Conservation (phyloP, 2,888 invertebrate species). For the Branchipolynoe longqiensis region DNA sequence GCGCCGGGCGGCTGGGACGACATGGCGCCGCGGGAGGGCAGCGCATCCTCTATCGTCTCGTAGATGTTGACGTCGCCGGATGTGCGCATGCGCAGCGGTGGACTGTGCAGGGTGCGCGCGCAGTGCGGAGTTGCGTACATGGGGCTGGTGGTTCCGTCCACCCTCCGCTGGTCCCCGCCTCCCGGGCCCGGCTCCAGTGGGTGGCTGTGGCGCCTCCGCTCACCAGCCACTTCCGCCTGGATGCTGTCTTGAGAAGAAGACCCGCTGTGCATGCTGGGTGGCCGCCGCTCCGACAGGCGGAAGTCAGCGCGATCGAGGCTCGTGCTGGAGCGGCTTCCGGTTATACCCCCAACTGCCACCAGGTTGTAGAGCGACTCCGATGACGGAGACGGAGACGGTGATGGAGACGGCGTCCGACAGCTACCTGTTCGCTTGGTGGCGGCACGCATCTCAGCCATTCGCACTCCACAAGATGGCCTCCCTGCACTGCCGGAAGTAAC, state of each 20-base stretch:
- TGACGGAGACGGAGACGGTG: slow-evolving; percentile 39
- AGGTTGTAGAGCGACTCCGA: slow-evolving; percentile 1
- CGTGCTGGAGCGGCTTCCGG: slow-evolving; percentile 34
- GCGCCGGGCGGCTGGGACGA: neutral
- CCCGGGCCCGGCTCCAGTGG: neutral
- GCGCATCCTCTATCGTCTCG: slow-evolving; percentile 37
- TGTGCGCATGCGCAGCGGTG: slow-evolving; percentile 2
- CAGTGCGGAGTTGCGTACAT: neutral
- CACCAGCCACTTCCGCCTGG: neutral
- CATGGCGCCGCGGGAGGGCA: neutral
- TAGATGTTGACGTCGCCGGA: slow-evolving; percentile 1
- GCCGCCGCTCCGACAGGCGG: neutral
- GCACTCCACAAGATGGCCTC: slow-evolving; percentile 36
- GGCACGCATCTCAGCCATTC: slow-evolving; percentile 45
- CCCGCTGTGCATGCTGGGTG: neutral
- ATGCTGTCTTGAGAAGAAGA: slow-evolving; percentile 23
- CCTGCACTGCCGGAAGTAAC: neutral
- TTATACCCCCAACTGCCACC: neutral
- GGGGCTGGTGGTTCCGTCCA: neutral
- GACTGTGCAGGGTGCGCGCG: neutral
- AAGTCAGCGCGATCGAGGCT: slow-evolving; percentile 27
- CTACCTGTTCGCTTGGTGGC: slow-evolving; percentile 33
- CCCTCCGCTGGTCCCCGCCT: neutral
- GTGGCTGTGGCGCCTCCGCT: neutral
- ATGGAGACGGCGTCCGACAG: neutral